Conservation (phyloP, 2,797 vertebrate species). For the Denticeps clupeoides region DNA sequence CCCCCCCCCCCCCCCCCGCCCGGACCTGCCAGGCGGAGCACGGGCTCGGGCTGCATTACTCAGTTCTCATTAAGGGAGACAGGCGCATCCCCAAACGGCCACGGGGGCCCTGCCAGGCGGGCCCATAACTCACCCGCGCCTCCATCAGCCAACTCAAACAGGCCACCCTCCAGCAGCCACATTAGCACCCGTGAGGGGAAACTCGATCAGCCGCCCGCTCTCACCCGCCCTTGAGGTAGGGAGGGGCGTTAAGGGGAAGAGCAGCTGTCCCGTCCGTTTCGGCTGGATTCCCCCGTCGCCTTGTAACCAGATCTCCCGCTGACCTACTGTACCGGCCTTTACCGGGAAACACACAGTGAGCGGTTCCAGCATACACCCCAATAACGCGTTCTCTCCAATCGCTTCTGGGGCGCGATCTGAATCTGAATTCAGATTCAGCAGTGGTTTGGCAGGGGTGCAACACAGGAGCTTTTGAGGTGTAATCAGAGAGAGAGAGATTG, state of each 20-base stretch:
- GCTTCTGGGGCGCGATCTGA: too few relatives aligned
- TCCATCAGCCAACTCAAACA: slow-evolving; percentile 15
- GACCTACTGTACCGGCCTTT: slow-evolving; percentile 21
- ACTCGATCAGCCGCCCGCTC: slow-evolving; percentile 7
- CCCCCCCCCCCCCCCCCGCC: not conserved
- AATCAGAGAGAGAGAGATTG: too few relatives aligned
- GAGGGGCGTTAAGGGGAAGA: slow-evolving; percentile 11
- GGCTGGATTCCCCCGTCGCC: slow-evolving; percentile 11
- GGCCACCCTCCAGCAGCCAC: slow-evolving; percentile 10
- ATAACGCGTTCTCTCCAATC: too few relatives aligned
- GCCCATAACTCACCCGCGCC: slow-evolving; percentile 16
- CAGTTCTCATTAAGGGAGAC: slow-evolving; percentile 19
- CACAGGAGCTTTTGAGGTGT: too few relatives aligned
- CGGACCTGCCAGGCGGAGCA: not conserved
- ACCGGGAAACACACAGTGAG: slow-evolving; percentile 6
- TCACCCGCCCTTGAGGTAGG: not conserved
- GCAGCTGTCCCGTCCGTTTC: slow-evolving; percentile 22
- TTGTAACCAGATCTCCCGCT: slow-evolving; percentile 11
- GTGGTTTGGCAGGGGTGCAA: too few relatives aligned
- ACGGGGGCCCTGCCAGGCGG: slow-evolving; percentile 7
- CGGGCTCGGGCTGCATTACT: slow-evolving; percentile 14
- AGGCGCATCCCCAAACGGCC: slow-evolving; percentile 10
- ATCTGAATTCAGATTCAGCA: too few relatives aligned
- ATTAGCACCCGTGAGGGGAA: slow-evolving; percentile 14
- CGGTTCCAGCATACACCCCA: not conserved